These are phyloP conservation scores for Artibeus lituratus DNA, from an alignment of 2,797 vertebrate species.

Conservation along the genomic window DNA sequence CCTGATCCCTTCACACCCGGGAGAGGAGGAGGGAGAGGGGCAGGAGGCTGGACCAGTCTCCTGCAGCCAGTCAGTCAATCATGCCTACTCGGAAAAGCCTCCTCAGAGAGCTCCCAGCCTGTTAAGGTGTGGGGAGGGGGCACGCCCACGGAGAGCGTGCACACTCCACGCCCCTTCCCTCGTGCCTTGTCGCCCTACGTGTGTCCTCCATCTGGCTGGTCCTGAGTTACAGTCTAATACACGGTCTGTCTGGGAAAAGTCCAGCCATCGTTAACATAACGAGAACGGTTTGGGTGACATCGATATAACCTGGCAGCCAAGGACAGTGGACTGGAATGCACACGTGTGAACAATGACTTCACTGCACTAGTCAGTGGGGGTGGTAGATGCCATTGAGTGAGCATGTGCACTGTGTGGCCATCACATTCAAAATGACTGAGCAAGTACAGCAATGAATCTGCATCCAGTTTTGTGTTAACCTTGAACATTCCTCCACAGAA, in stretches of 20 bases:
- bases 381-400: background rate
- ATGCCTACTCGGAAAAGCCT: background rate
- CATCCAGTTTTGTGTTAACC: background rate
- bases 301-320: background rate
- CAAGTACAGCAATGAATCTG: background rate
- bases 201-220: background rate
- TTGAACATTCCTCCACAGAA: background rate
- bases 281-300: background rate
- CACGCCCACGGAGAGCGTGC: fast-evolving
- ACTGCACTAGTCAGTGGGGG: background rate
- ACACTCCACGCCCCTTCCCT: background rate
- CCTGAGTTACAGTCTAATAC: background rate
- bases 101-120: background rate
- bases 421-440: background rate
- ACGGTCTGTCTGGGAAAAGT: background rate
- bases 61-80: background rate
- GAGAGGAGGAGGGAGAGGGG: background rate
- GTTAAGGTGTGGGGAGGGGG: background rate
- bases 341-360: background rate
- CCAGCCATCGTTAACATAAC: background rate
- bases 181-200: fast-evolving
- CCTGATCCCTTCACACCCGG: background rate
- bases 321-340: background rate
- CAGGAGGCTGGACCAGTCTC: background rate
- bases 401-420: background rate